phyloP scores from a whole-genome alignment of 2,113 vertebrate genomes.

The Nycticryphes semicollaris region DNA sequence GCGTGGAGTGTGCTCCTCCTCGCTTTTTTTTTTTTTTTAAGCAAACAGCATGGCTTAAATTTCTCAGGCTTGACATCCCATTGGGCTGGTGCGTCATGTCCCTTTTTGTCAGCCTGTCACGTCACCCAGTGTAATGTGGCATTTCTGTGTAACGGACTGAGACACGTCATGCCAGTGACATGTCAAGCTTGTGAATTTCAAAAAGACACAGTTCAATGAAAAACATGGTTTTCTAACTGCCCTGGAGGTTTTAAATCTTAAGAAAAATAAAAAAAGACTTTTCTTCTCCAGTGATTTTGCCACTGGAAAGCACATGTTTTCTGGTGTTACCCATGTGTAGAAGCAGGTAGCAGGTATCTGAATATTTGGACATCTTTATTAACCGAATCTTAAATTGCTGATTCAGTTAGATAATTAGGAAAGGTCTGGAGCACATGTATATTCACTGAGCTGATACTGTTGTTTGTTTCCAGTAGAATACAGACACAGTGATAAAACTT shows the following conservation, averaged over 20 bases:
- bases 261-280: slow-evolving; percentile 63
- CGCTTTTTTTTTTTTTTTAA: neutral
- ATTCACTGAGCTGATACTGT: neutral
- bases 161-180: slow-evolving; percentile 77
- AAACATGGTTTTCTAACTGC: slow-evolving; percentile 78
- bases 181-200: slow-evolving; percentile 76
- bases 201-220: slow-evolving; percentile 78
- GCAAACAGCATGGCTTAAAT: slow-evolving; percentile 39
- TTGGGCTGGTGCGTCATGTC: slow-evolving; percentile 72
- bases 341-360: slow-evolving; percentile 29
- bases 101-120: slow-evolving; percentile 77
- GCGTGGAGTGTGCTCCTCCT: neutral
- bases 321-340: slow-evolving; percentile 15
- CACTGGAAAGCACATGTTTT: slow-evolving; percentile 46
- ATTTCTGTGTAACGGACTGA: slow-evolving; percentile 77
- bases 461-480: neutral
- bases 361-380: slow-evolving; percentile 58
- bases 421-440: neutral
- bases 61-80: slow-evolving; percentile 75
- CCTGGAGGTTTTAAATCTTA: slow-evolving; percentile 74
- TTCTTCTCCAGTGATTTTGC: slow-evolving; percentile 63
- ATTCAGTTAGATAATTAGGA: slow-evolving; percentile 33
- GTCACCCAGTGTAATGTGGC: slow-evolving; percentile 75
- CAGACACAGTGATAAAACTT: neutral
- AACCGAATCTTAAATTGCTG: neutral